A percentile compares a stretch with the other conserved stretches of the same genome.
phyloP scores from a whole-genome alignment of 2,888 invertebrate species.

The Tinea trinotella region DNA sequence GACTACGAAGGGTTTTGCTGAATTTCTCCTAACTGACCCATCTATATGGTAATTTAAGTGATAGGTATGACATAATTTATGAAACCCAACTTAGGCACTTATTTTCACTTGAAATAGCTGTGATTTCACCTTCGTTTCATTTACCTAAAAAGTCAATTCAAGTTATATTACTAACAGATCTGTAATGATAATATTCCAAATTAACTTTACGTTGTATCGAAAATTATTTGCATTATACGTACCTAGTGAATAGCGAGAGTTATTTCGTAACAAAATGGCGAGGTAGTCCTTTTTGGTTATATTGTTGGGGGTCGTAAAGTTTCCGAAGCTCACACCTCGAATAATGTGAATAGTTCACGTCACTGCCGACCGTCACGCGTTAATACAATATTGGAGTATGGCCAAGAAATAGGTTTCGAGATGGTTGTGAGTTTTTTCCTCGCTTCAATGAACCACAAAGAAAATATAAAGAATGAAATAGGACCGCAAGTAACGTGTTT shows the following conservation, averaged over 20 bases:
- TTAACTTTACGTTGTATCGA: background rate
- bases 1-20: background rate
- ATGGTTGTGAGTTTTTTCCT: slow-evolving; percentile 11
- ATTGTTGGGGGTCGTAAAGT: background rate
- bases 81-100: slow-evolving; percentile 1
- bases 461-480: slow-evolving; percentile 17
- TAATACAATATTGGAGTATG: slow-evolving; percentile 18
- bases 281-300: slow-evolving; percentile 9
- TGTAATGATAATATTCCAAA: background rate
- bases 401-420: slow-evolving; percentile 16
- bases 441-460: slow-evolving; percentile 19
- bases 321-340: slow-evolving; percentile 9
- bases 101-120: background rate
- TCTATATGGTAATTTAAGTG: slow-evolving; percentile 12
- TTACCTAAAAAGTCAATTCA: background rate
- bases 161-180: too few relatives aligned
- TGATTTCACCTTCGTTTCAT: background rate
- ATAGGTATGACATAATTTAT: background rate
- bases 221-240: background rate
- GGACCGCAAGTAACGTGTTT: slow-evolving; percentile 13
- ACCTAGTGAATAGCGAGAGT: background rate
- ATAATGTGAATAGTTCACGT: slow-evolving; percentile 18
- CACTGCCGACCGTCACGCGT: slow-evolving; percentile 15
- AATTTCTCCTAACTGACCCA: slow-evolving; percentile 13
- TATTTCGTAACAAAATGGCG: background rate